Evolutionary conservation across 2,797 vertebrate genomes (phyloP).

Genomic region (Chloroceryle amazona): DNA sequence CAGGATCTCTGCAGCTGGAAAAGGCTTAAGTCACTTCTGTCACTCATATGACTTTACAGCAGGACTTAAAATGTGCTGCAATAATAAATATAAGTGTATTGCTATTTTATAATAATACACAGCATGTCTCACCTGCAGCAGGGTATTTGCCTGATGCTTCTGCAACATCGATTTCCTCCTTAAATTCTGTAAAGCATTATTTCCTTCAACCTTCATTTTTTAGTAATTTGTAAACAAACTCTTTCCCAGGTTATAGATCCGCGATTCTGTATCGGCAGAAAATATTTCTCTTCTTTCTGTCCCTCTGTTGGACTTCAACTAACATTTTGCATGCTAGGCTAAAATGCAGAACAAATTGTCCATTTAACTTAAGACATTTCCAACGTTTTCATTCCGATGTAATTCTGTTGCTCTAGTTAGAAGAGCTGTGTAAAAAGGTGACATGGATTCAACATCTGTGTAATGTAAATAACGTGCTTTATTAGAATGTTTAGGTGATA

Average conservation of each 20-base stretch:
- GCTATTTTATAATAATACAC: not conserved
- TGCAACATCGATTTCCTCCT: not conserved
- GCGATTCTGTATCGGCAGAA: not conserved
- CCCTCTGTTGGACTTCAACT: not conserved
- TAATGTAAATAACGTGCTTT: constrained; percentile 79
- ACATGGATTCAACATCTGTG: constrained; percentile 56
- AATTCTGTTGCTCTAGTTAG: constrained; percentile 37
- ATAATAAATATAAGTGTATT: not conserved
- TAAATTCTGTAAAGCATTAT: not conserved
- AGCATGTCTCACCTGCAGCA: not conserved
- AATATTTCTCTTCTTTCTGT: not conserved
- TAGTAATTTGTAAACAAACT: not conserved
- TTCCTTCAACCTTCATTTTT: not conserved
- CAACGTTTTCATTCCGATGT: not conserved
- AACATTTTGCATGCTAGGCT: not conserved
- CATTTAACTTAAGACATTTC: not conserved
- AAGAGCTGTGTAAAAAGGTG: constrained; percentile 62
- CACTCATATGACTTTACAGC: not conserved
- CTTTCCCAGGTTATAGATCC: not conserved
- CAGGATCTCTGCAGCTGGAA: not conserved
- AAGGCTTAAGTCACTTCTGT: not conserved
- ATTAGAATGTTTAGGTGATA: constrained; percentile 84
- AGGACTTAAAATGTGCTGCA: not conserved
- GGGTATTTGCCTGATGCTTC: not conserved
- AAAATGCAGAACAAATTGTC: not conserved